phyloP scores from a whole-genome alignment of 2,888 invertebrate genomes.

The Scaptomyza cyrtandrae region DNA sequence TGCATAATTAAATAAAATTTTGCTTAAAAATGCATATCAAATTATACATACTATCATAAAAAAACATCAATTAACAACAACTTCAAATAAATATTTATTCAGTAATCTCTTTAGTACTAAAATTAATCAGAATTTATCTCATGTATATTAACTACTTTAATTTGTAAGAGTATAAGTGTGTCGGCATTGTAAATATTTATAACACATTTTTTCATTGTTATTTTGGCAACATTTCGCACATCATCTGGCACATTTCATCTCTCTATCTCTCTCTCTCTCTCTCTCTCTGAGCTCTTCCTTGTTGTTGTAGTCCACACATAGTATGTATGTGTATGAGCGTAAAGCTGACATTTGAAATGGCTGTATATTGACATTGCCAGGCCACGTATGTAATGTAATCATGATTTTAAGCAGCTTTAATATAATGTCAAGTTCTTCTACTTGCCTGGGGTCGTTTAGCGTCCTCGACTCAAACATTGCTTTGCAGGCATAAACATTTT shows the following conservation, averaged over 20 bases:
- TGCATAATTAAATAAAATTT: not conserved
- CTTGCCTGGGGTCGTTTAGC: conserved; percentile 17
- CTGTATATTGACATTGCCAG: conserved; percentile 50
- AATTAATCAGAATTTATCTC: no score
- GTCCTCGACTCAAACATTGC: conserved; percentile 17
- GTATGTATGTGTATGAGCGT: conserved; percentile 3
- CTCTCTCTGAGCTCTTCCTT: conserved; percentile 4
- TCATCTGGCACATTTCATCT: conserved; percentile 57
- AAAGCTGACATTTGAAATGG: conserved; percentile 18
- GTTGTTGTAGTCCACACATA: conserved; percentile 17
- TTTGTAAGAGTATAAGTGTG: conserved; percentile 15
- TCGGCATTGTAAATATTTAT: conserved; percentile 1
- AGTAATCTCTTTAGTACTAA: no score
- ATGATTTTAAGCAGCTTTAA: conserved; percentile 72
- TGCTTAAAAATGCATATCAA: not conserved
- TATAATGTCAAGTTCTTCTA: conserved; percentile 28
- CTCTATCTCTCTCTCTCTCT: no score
- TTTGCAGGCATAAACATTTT: conserved; percentile 67
- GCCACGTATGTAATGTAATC: conserved; percentile 60
- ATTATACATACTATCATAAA: not conserved
- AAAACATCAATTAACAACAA: no score
- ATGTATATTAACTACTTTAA: not conserved
- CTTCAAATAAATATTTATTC: no score
- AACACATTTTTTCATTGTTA: conserved; percentile 41
- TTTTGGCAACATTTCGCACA: conserved; percentile 69